Conservation (phyloP, 2,113 vertebrate genomes). For the Corydoras maculifer region DNA sequence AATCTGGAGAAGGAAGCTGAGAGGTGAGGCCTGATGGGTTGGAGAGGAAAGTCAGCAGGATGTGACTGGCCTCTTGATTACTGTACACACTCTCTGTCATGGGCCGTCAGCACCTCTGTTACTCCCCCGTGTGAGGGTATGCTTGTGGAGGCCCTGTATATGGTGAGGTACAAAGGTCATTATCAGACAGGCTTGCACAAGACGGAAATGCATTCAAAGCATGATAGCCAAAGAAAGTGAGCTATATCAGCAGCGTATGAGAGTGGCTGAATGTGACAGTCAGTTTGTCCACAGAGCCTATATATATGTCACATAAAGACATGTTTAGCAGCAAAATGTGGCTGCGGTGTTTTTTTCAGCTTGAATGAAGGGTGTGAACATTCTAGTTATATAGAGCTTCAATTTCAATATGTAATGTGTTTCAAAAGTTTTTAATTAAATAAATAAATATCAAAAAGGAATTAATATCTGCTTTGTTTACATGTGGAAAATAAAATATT, state of each 20-base stretch:
- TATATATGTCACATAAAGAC: too few relatives aligned
- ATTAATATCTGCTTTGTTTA: too few relatives aligned
- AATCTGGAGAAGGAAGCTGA: conserved; percentile 78
- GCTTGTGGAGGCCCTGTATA: conserved; percentile 17
- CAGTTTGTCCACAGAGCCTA: conserved; percentile 13
- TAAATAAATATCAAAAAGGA: too few relatives aligned
- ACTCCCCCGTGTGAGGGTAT: conserved; percentile 39
- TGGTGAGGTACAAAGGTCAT: conserved; percentile 38
- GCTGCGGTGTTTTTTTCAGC: too few relatives aligned
- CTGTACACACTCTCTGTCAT: conserved; percentile 55
- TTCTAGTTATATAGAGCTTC: too few relatives aligned
- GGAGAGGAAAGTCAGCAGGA: conserved; percentile 70
- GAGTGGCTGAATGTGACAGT: conserved; percentile 2
- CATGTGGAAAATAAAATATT: too few relatives aligned
- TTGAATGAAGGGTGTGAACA: too few relatives aligned
- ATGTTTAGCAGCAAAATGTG: neutral
- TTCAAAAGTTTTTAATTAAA: too few relatives aligned
- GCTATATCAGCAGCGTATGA: conserved; percentile 24
- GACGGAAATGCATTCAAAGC: conserved; percentile 54
- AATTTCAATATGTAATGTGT: too few relatives aligned
- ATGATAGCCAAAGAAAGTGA: conserved; percentile 41
- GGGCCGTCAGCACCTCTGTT: conserved; percentile 58
- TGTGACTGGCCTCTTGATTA: conserved; percentile 61
- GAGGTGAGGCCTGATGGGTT: conserved; percentile 73
- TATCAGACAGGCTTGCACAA: conserved; percentile 43